Evolutionary conservation across 2,113 vertebrate genomes (phyloP), one percentile per base, ranked within the genome.

Genomic region (Halichoeres trimaculatus): DNA sequence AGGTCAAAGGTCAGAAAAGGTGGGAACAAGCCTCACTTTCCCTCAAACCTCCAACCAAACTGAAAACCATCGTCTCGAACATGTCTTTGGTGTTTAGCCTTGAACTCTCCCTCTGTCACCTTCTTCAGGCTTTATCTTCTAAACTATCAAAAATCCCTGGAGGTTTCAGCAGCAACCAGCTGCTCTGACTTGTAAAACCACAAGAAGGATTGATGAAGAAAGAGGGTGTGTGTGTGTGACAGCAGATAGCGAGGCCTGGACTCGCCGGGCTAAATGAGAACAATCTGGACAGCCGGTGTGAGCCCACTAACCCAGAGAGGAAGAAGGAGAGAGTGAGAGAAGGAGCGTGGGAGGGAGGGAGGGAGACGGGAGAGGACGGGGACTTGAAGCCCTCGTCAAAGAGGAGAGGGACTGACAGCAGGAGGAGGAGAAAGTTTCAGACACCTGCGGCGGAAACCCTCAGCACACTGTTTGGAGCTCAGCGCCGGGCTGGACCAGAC

Each of bases 181-280:
- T 94, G 94, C 93, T 93, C 79, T 54, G 74, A 85, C 92, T 88
- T 90, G 90, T 85, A 87, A 88, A 90, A 89, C 78, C 40, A 41
- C 41, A 61, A 82, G 77, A 36, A 71, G 77, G 78, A 87, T 52
- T 84, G 85, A 88, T 80, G 86, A 80, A 77, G 83, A 90, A 81
- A 78, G 69, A 71, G 19, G 35, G 55, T 48, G 51, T 54, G 36
- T 58, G 67, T 57, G 69, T 80, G 80, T 76, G 72, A 70, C 84
- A 79, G 76, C 56, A 30, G 90, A 56, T 80, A 72, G 83, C 8
- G 90, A 90, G 74, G 43, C 81, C 83, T 75, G 74, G 88, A 72
- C 80, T 87, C 70, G 26, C 19, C 2, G 16, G 78, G 51, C 80
- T 88, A 91, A 94, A 90, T 76, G 41, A 89, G 87, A 95, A 94